A percentile compares a stretch with the other conserved stretches of the same genome.
phyloP scores from a whole-genome alignment of 2,113 vertebrate species.

The Centropus unirufus region DNA sequence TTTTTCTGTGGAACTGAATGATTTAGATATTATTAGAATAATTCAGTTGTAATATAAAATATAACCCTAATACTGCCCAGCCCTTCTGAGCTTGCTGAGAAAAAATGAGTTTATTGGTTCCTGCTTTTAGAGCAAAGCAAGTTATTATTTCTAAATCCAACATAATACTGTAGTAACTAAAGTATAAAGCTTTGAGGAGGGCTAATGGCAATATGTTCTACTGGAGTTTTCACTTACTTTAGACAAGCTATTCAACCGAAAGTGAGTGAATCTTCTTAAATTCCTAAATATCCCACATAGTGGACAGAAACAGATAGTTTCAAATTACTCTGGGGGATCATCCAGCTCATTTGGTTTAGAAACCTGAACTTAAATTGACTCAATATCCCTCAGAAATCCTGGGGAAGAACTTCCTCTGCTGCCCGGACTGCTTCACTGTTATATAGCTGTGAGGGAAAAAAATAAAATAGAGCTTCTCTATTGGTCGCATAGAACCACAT shows the following conservation, averaged over 20 bases:
- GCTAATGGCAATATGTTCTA: background rate
- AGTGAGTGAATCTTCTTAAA: background rate
- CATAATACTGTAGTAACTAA: background rate
- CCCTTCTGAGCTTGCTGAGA: background rate
- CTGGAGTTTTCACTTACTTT: background rate
- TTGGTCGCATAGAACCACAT: background rate
- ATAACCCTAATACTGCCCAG: background rate
- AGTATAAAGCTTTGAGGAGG: background rate
- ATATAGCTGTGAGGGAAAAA: background rate
- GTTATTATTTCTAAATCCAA: background rate
- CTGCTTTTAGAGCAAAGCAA: background rate
- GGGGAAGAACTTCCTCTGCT: background rate
- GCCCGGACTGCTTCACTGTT: background rate
- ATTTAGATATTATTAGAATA: background rate
- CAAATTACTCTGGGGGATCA: background rate
- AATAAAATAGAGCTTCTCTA: background rate
- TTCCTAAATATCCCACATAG: background rate
- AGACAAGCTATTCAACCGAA: background rate
- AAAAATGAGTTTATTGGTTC: background rate
- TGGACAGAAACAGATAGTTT: background rate
- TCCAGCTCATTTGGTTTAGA: background rate
- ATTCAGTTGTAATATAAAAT: background rate
- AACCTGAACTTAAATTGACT: background rate
- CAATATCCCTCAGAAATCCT: background rate
- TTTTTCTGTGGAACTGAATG: background rate